These are phyloP conservation scores for Clarias batrachus DNA, from an alignment of 2,113 vertebrate genomes.

Conservation along the genomic window DNA sequence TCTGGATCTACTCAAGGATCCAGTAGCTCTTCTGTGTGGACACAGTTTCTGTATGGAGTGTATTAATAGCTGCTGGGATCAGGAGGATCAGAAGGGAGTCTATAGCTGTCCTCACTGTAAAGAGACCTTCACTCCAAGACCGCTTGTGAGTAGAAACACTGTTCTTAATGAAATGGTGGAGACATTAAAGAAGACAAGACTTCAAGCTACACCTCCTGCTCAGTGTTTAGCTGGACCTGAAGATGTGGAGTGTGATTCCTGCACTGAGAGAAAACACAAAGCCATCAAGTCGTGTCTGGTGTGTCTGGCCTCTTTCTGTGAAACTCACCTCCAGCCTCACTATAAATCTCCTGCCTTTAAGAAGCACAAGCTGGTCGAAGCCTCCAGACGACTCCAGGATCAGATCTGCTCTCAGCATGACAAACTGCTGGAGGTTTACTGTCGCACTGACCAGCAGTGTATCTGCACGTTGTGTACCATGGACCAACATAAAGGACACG, in stretches of 20 bases:
- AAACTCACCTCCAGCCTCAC: slow-evolving; percentile 3
- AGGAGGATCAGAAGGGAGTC: not conserved
- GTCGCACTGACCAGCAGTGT: no score
- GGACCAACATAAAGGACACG: no score
- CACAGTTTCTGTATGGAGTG: slow-evolving; percentile 2
- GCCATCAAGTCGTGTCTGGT: slow-evolving; percentile 1
- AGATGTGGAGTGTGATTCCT: not conserved
- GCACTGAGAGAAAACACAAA: not conserved
- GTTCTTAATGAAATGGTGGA: slow-evolving; percentile 6
- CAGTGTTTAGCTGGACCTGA: not conserved
- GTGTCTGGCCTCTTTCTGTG: slow-evolving; percentile 13
- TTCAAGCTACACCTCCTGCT: not conserved
- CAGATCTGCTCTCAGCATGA: not conserved
- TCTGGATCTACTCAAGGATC: slow-evolving; percentile 6
- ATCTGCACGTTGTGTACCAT: no score
- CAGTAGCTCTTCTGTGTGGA: not conserved
- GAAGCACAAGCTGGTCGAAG: not conserved
- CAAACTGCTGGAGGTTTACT: no score
- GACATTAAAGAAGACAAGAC: not conserved
- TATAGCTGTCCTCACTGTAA: not conserved
- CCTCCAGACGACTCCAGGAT: slow-evolving; percentile 6
- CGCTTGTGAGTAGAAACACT: not conserved
- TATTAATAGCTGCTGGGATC: slow-evolving; percentile 2
- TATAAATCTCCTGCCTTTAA: not conserved
- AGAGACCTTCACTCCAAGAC: slow-evolving; percentile 1